These are phyloP conservation scores for Papilio polyxenes DNA, from an alignment of 1,140 invertebrate species.

Conservation along the genomic window DNA sequence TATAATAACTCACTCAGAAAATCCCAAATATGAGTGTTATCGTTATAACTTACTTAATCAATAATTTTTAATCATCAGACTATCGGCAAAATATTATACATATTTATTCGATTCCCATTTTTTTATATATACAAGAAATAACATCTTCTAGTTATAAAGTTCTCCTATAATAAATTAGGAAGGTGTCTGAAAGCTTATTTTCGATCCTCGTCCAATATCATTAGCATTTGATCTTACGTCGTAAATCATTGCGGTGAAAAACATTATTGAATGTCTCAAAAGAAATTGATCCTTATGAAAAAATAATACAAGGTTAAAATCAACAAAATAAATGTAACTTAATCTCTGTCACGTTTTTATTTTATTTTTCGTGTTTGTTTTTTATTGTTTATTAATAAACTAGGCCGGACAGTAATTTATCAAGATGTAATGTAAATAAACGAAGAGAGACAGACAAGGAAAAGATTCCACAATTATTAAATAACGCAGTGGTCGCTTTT, in stretches of 20 bases:
- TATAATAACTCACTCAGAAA: no score
- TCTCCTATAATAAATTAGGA: not conserved
- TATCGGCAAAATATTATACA: no score
- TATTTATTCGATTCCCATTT: no score
- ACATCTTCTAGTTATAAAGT: not conserved
- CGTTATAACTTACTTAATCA: no score
- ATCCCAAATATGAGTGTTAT: no score
- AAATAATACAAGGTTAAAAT: not conserved
- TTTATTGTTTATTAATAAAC: not conserved
- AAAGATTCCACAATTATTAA: not conserved
- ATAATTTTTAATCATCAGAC: no score
- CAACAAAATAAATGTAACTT: no score
- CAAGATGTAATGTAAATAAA: not conserved
- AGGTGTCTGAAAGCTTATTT: not conserved
- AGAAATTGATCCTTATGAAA: not conserved
- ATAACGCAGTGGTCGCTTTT: not conserved
- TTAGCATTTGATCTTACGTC: constrained; percentile 1
- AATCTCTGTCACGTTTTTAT: not conserved
- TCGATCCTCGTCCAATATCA: not conserved
- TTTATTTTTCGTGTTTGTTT: not conserved
- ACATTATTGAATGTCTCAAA: not conserved
- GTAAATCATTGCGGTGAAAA: constrained; percentile 15
- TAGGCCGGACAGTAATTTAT: not conserved
- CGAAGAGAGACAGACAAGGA: not conserved
- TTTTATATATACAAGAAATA: not conserved